phyloP scores from a whole-genome alignment of 2,888 invertebrate genomes.

The Ophioninae sp. region DNA sequence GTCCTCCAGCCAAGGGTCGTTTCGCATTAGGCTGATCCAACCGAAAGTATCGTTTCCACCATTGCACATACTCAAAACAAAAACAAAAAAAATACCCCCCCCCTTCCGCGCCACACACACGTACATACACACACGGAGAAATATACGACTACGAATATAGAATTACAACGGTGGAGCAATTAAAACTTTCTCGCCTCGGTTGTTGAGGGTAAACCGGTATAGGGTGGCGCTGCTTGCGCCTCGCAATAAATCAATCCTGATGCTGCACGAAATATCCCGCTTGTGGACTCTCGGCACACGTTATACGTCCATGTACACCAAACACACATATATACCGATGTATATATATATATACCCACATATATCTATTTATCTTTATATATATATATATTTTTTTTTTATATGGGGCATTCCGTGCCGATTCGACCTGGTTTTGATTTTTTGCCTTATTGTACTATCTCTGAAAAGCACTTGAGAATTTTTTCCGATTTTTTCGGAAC shows the following conservation, averaged over 20 bases:
- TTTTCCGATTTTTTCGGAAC: no score
- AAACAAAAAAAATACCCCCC: neutral
- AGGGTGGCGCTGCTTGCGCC: conserved; percentile 42
- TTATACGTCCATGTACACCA: conserved; percentile 53
- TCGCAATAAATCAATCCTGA: conserved; percentile 64
- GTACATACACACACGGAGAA: neutral
- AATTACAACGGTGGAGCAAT: conserved; percentile 68
- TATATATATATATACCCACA: no score
- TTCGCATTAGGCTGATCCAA: no score
- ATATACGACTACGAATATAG: conserved; percentile 52
- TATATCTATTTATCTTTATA: no score
- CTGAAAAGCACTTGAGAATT: no score
- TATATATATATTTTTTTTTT: no score
- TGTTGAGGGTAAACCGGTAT: conserved; percentile 63
- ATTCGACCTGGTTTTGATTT: no score
- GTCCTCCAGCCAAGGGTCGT: no score
- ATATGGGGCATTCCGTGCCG: no score
- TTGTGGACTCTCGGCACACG: conserved; percentile 57
- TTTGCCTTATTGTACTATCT: no score
- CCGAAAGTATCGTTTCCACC: neutral
- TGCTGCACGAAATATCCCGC: conserved; percentile 42
- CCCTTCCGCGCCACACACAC: neutral
- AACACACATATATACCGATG: conserved; percentile 23
- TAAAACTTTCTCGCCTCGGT: conserved; percentile 72
- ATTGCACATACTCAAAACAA: neutral